Evolutionary conservation across 2,113 vertebrate species (phyloP).

Genomic region (Cyprinodon variegatus): DNA sequence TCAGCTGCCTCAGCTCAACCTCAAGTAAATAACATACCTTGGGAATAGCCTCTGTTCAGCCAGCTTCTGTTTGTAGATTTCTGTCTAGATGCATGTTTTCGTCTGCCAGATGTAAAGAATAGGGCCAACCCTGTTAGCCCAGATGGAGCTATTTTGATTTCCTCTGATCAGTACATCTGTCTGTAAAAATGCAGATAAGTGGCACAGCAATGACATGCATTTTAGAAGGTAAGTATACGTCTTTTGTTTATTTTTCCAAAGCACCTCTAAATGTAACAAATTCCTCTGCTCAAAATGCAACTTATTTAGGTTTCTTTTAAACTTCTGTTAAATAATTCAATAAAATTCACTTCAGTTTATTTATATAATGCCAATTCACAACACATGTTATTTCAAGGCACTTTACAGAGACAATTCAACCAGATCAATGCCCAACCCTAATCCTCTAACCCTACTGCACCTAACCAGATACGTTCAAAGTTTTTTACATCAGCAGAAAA

Average conservation of each 20-base stretch:
- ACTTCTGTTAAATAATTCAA: too few species aligned
- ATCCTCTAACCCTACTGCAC: too few species aligned
- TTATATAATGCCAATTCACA: too few species aligned
- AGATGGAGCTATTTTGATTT: conserved; percentile 60
- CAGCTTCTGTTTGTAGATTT: conserved; percentile 56
- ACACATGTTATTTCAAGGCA: too few species aligned
- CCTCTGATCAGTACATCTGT: conserved; percentile 49
- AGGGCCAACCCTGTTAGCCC: conserved; percentile 47
- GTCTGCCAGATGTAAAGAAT: conserved; percentile 65
- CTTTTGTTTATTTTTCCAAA: neutral
- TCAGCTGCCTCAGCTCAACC: conserved; percentile 78
- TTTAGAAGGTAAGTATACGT: neutral
- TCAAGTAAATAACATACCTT: conserved; percentile 77
- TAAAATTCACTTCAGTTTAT: too few species aligned
- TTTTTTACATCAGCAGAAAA: too few species aligned
- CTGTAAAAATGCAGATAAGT: conserved; percentile 31
- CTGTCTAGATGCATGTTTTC: conserved; percentile 57
- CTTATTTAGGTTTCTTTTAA: too few species aligned
- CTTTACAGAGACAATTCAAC: too few species aligned
- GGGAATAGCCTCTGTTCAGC: conserved; percentile 75
- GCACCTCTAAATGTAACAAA: neutral
- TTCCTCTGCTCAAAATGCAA: too few species aligned
- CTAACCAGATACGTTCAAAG: too few species aligned
- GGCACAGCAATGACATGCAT: conserved; percentile 6
- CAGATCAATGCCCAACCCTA: too few species aligned